A percentile compares a stretch with the other conserved stretches of the same genome.
Conservation (phyloP, 1,140 invertebrate genomes). For the Camponotus vicinus region DNA sequence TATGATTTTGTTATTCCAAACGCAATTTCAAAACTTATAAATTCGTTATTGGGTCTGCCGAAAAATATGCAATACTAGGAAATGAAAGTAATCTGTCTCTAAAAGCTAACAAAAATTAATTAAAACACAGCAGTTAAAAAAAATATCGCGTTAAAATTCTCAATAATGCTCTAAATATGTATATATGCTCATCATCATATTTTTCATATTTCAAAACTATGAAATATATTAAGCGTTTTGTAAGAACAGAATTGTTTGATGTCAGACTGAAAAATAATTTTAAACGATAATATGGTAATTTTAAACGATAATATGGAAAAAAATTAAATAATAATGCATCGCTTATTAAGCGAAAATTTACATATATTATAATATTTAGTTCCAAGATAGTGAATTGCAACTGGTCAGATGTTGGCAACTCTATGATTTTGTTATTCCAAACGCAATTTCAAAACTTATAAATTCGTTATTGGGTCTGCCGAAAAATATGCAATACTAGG, state of each 20-base stretch:
- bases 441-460: slow-evolving; percentile 91
- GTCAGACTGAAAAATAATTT: too few species aligned
- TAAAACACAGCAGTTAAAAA: slow-evolving; percentile 5
- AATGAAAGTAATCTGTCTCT: slow-evolving; percentile 70
- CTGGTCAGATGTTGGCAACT: slow-evolving; percentile 75
- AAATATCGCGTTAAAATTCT: not conserved
- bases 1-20: slow-evolving; percentile 84
- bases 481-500: slow-evolving; percentile 91
- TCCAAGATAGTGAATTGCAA: slow-evolving; percentile 80
- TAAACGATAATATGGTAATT: not conserved
- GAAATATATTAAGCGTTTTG: too few species aligned
- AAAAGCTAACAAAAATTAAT: not conserved
- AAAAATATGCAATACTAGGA: slow-evolving; percentile 91
- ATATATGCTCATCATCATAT: too few species aligned
- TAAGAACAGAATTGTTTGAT: too few species aligned
- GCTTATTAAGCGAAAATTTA: not conserved
- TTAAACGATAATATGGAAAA: not conserved
- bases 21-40: slow-evolving; percentile 91
- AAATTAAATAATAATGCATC: not conserved
- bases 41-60: slow-evolving; percentile 90
- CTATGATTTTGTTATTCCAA: slow-evolving; percentile 84
- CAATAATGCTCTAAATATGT: not conserved
- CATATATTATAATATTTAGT: slow-evolving; percentile 35
- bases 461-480: slow-evolving; percentile 91
- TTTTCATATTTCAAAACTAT: too few species aligned